These are phyloP conservation scores for Seriola aureovittata DNA, from an alignment of 2,113 vertebrate species.

Conservation along the genomic window DNA sequence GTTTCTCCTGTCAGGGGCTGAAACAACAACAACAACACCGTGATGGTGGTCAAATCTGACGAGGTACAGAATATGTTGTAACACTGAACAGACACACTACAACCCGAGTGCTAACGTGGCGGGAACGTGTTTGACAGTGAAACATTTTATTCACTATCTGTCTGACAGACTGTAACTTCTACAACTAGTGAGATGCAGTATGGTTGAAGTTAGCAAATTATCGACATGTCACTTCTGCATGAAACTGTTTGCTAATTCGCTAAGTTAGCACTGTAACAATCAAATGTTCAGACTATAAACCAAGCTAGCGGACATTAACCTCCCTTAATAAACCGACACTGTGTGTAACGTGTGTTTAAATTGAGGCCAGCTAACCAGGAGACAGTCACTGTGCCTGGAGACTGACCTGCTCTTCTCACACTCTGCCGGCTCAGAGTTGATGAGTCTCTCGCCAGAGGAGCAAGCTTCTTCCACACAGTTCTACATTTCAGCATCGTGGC, in stretches of 20 bases:
- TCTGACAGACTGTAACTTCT: background rate
- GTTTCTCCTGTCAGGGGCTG: background rate
- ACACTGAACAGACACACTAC: background rate
- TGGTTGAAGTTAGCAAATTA: background rate
- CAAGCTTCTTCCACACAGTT: constrained; percentile 78
- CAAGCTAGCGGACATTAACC: background rate
- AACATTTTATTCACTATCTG: background rate
- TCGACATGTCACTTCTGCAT: background rate
- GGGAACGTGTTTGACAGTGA: background rate
- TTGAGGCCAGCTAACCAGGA: constrained; percentile 6
- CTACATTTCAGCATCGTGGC: constrained; percentile 83
- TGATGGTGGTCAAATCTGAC: background rate
- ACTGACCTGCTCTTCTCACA: constrained; percentile 79
- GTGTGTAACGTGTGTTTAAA: background rate
- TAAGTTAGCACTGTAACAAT: constrained; percentile 28
- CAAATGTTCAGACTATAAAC: background rate
- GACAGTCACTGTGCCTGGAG: constrained; percentile 8
- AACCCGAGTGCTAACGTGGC: background rate
- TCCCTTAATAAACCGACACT: background rate
- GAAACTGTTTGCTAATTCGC: constrained; percentile 31
- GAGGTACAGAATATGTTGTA: background rate
- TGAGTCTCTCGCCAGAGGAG: constrained; percentile 77
- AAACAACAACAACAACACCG: background rate
- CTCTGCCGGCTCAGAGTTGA: constrained; percentile 80
- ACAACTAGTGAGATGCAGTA: background rate